These are phyloP conservation scores for Percina caprodes DNA, from an alignment of 2,113 vertebrate species.

Conservation along the genomic window DNA sequence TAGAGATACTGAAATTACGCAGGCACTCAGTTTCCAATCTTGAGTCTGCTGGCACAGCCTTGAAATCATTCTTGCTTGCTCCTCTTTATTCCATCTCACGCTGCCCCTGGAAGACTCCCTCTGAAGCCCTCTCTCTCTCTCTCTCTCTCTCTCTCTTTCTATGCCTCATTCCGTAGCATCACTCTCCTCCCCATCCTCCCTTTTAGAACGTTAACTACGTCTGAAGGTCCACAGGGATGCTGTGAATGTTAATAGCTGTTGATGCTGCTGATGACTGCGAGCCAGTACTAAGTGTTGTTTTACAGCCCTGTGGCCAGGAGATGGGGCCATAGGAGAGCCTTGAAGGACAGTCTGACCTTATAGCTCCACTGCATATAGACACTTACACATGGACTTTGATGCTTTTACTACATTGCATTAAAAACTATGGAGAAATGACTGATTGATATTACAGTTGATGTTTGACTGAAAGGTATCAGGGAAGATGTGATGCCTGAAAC, in stretches of 20 bases:
- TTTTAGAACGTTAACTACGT: constrained; percentile 27
- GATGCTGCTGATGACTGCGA: constrained; percentile 24
- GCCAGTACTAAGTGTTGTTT: constrained; percentile 46
- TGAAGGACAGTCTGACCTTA: constrained; percentile 72
- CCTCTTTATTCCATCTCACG: constrained; percentile 23
- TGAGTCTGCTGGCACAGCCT: constrained; percentile 33
- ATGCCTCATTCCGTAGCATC: constrained; percentile 16
- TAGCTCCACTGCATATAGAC: constrained; percentile 15
- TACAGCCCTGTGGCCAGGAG: constrained; percentile 77
- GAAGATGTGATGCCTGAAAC: constrained; percentile 6
- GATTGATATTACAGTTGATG: constrained; percentile 7
- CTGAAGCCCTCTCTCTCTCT: not conserved
- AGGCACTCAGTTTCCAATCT: constrained; percentile 52
- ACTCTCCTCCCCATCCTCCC: constrained; percentile 28
- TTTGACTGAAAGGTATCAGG: constrained; percentile 12
- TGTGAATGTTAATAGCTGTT: constrained; percentile 48
- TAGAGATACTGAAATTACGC: constrained; percentile 54
- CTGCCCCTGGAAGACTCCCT: constrained; percentile 32
- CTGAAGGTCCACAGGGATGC: constrained; percentile 39
- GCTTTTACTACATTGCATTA: constrained; percentile 19
- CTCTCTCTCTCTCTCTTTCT: not conserved
- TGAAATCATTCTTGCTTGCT: constrained; percentile 36
- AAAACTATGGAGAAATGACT: constrained; percentile 15
- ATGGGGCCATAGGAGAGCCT: constrained; percentile 81
- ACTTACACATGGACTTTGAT: constrained; percentile 8